These are phyloP conservation scores for Antheraea assamensis DNA, from an alignment of 2,888 invertebrate genomes.

Conservation along the genomic window DNA sequence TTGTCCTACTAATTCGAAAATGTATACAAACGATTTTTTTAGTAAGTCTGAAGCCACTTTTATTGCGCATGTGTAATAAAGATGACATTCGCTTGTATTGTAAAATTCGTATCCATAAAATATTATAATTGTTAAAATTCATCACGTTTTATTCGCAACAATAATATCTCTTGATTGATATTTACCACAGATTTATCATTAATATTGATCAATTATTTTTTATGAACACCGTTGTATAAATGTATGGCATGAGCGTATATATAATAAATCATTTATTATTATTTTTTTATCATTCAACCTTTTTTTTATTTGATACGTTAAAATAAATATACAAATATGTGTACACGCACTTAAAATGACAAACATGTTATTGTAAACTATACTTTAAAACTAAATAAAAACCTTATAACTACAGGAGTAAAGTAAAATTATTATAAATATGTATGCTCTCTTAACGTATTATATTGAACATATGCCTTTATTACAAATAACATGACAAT, in stretches of 20 bases:
- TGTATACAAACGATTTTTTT: background rate
- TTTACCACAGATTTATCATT: constrained; percentile 21
- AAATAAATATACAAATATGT: background rate
- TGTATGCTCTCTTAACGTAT: background rate
- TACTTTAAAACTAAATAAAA: background rate
- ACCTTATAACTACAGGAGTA: background rate
- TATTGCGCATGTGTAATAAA: constrained; percentile 45
- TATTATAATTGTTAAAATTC: constrained; percentile 50
- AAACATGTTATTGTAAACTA: background rate
- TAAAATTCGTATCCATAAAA: constrained; percentile 40
- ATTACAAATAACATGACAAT: no score
- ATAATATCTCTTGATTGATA: constrained; percentile 48
- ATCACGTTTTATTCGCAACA: constrained; percentile 50
- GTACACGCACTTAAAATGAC: background rate
- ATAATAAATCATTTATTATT: background rate
- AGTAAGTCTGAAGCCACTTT: background rate
- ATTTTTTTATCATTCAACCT: background rate
- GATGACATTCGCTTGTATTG: constrained; percentile 49
- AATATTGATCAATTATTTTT: constrained; percentile 14
- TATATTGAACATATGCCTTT: background rate
- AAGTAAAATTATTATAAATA: background rate
- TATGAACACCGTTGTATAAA: constrained; percentile 16
- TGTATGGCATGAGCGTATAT: constrained; percentile 10
- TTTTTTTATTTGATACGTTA: background rate
- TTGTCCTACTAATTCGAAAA: background rate